A percentile compares a stretch with the other conserved stretches of the same genome.
These are phyloP conservation scores for Sebastes iracundus DNA, from an alignment of 2,797 vertebrate genomes.

Conservation along the genomic window DNA sequence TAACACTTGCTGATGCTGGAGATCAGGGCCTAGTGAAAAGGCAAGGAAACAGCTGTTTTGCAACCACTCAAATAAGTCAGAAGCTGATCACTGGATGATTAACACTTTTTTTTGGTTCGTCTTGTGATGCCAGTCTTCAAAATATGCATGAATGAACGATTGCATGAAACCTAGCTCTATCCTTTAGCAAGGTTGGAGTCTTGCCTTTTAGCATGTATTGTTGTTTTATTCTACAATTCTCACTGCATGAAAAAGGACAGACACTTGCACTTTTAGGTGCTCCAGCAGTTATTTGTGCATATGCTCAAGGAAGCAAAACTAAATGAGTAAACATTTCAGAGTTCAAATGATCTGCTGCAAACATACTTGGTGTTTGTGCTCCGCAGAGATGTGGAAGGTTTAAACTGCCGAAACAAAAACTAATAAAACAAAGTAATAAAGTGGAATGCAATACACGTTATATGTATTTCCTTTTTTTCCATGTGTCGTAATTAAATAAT, in stretches of 20 bases:
- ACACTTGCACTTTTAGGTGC: neutral
- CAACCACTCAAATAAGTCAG: neutral
- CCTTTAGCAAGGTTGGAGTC: neutral
- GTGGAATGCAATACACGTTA: neutral
- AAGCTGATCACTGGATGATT: neutral
- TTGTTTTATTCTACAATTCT: neutral
- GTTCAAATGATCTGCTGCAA: neutral
- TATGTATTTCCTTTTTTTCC: neutral
- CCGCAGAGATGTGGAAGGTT: neutral
- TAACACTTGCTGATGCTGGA: conserved; percentile 2
- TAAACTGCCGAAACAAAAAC: neutral
- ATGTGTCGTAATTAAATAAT: neutral
- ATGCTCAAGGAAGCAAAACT: neutral
- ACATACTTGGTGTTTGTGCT: neutral
- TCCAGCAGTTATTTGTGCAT: neutral
- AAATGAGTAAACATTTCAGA: neutral
- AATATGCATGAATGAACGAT: neutral
- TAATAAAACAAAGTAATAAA: neutral
- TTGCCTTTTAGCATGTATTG: neutral
- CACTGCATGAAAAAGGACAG: neutral
- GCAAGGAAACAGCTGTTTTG: neutral
- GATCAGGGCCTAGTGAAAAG: neutral
- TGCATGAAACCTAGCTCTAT: neutral
- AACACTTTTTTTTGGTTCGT: neutral
- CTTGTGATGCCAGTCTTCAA: neutral